Evolutionary conservation across 2,113 vertebrate species (phyloP).

Genomic region (Amblyornis subalaris): DNA sequence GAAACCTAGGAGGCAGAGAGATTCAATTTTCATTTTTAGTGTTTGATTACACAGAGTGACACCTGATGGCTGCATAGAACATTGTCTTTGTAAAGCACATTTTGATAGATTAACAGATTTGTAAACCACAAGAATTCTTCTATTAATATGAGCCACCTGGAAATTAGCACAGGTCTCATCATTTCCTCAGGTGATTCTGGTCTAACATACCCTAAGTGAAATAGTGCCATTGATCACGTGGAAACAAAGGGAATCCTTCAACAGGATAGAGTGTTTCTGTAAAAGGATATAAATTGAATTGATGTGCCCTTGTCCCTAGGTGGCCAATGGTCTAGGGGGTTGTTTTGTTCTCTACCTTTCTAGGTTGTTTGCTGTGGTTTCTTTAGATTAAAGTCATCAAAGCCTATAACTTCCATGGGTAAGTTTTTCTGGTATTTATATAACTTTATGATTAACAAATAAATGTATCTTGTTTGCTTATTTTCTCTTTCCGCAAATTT

Average conservation of each 20-base stretch:
- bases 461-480: not conserved
- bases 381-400: not conserved
- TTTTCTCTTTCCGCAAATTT: not conserved
- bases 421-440: not conserved
- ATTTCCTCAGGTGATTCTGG: not conserved
- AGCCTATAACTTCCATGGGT: not conserved
- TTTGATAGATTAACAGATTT: not conserved
- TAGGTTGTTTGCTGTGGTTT: not conserved
- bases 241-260: not conserved
- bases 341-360: not conserved
- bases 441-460: not conserved
- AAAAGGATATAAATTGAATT: not conserved
- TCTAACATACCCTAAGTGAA: not conserved
- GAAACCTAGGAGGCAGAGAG: not conserved
- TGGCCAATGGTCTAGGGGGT: fast-evolving
- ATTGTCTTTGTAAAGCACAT: not conserved
- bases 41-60: conserved; percentile 16
- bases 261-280: not conserved
- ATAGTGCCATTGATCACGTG: not conserved
- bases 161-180: not conserved
- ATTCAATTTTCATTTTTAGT: not conserved
- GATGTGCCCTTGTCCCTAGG: fast-evolving
- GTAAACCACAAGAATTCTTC: not conserved
- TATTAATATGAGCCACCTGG: not conserved
- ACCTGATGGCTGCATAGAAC: conserved; percentile 4